phyloP scores from a whole-genome alignment of 1,140 invertebrate genomes.

The Zeugodacus cucurbitae region DNA sequence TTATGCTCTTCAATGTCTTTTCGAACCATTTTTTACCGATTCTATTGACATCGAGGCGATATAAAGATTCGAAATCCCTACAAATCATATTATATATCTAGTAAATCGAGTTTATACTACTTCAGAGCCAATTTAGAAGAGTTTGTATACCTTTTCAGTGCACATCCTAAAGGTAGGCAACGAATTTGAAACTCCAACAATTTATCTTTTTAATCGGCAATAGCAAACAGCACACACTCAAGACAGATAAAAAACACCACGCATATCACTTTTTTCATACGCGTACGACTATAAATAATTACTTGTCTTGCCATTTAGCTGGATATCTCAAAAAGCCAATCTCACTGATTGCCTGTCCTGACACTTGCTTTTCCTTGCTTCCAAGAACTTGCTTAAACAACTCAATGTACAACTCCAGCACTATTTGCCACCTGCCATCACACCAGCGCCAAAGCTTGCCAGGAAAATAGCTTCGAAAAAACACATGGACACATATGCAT shows the following conservation, averaged over 20 bases:
- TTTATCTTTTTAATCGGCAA: background rate
- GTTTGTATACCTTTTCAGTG: background rate
- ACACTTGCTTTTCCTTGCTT: background rate
- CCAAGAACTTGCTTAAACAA: constrained; percentile 5
- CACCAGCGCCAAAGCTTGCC: background rate
- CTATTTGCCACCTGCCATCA: background rate
- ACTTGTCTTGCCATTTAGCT: background rate
- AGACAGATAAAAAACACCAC: background rate
- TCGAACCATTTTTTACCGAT: too few species aligned
- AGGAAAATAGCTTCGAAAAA: background rate
- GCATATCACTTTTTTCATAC: too few species aligned
- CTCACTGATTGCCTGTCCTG: background rate
- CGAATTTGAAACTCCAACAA: background rate
- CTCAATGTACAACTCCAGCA: background rate
- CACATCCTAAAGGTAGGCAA: background rate
- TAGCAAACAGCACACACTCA: background rate
- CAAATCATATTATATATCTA: too few species aligned
- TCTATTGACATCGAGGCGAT: too few species aligned
- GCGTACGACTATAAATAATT: background rate
- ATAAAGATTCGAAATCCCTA: too few species aligned
- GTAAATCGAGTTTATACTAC: background rate
- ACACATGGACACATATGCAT: background rate
- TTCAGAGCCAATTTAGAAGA: too few species aligned
- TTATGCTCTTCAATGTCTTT: too few species aligned
- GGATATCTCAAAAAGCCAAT: background rate